Conservation (phyloP, 2,888 invertebrate genomes). For the Latheticus oryzae region DNA sequence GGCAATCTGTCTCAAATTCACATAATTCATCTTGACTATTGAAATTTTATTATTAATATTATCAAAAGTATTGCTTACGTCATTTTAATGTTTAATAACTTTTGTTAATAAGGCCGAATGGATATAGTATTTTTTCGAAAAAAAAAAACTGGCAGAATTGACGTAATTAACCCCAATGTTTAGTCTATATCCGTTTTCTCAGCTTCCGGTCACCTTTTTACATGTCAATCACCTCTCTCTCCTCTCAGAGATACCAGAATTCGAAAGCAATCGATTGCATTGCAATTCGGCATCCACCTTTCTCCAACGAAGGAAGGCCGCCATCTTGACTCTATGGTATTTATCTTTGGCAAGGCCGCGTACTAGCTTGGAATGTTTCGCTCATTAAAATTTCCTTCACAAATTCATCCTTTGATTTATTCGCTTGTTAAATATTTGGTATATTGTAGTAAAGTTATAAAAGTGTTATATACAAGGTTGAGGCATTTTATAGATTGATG, state of each 20-base stretch:
- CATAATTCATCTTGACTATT: no score
- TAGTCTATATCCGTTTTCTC: conserved; percentile 12
- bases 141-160: no score
- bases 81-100: no score
- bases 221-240: conserved; percentile 29
- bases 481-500: conserved; percentile 11
- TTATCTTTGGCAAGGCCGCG: conserved; percentile 52
- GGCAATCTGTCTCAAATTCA: conserved; percentile 3
- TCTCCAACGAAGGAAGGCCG: conserved; percentile 52
- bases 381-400: conserved; percentile 36
- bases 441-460: conserved; percentile 12
- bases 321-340: conserved; percentile 47
- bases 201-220: conserved; percentile 24
- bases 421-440: conserved; percentile 29
- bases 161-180: conserved; percentile 16
- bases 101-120: no score
- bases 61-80: no score
- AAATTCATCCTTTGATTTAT: conserved; percentile 23
- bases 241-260: conserved; percentile 19
- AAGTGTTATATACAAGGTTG: conserved; percentile 11
- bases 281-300: conserved; percentile 49
- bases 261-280: conserved; percentile 38
- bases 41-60: no score
- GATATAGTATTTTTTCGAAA: no score
- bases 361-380: conserved; percentile 51